Percentiles rank a stretch among this genome's conserved stretches.
Conservation (phyloP, 1,140 invertebrate species). For the Euwallacea fornicatus region DNA sequence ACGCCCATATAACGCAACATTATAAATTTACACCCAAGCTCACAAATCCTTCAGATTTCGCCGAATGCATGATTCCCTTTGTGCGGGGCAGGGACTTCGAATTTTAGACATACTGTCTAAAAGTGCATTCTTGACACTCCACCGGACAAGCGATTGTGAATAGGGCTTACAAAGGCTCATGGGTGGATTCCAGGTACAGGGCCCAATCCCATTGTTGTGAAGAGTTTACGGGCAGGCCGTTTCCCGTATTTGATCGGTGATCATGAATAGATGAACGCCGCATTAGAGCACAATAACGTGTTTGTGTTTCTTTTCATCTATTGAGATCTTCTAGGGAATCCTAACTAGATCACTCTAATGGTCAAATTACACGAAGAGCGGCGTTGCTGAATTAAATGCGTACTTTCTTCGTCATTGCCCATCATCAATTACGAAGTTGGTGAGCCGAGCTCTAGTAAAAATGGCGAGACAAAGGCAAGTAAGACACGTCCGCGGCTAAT, state of each 20-base stretch:
- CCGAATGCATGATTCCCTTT: slow-evolving; percentile 22
- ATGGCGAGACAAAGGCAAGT: not conserved
- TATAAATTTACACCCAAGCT: slow-evolving; percentile 12
- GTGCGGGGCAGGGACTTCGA: not conserved
- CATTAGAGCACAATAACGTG: slow-evolving; percentile 1
- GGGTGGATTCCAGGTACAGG: not conserved
- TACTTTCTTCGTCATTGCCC: not conserved
- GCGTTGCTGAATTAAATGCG: not conserved
- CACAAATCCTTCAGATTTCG: slow-evolving; percentile 23
- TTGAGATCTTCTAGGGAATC: slow-evolving; percentile 2
- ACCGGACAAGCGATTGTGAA: slow-evolving; percentile 12
- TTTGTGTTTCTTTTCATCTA: slow-evolving; percentile 18
- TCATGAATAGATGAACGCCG: slow-evolving; percentile 17
- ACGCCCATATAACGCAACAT: slow-evolving; percentile 10
- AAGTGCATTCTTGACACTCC: slow-evolving; percentile 11
- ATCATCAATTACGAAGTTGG: not conserved
- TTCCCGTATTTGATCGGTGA: slow-evolving; percentile 16
- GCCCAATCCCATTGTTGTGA: not conserved
- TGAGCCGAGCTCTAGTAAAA: too few relatives aligned
- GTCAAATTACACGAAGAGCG: not conserved
- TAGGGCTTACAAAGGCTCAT: slow-evolving; percentile 3
- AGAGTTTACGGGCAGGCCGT: slow-evolving; percentile 13
- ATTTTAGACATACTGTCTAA: slow-evolving; percentile 2
- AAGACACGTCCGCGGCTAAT: slow-evolving; percentile 29
- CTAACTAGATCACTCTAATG: not conserved